Conservation (phyloP, 30 jellyfish, hydroid and myxozoan genomes). For the Aurelia aurita complex sp. Pacific region DNA sequence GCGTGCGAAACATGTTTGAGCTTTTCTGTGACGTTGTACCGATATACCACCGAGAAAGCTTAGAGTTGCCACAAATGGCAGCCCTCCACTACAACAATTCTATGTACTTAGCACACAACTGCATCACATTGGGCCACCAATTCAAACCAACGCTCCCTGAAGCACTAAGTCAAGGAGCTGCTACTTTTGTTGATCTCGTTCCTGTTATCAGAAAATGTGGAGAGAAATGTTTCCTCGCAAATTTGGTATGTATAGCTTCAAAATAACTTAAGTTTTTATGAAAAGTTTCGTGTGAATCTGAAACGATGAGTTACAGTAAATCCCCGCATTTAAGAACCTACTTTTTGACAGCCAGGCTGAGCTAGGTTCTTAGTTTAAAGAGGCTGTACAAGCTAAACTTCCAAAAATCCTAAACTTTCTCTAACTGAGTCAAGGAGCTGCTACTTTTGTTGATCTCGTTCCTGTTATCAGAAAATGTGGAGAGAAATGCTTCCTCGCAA, state of each 20-base stretch:
- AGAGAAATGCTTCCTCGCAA: constrained; percentile 76
- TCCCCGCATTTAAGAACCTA: no score
- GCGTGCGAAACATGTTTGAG: constrained; percentile 81
- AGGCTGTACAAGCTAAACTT: no score
- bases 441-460: constrained; percentile 91
- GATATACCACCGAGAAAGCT: constrained; percentile 78
- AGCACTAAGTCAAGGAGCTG: constrained; percentile 56
- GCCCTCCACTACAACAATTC: constrained; percentile 95
- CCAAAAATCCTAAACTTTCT: no score
- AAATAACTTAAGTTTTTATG: background rate
- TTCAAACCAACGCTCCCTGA: constrained; percentile 90
- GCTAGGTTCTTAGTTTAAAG: no score
- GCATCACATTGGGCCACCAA: constrained; percentile 97
- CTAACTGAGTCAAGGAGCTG: constrained; percentile 56
- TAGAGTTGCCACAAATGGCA: constrained; percentile 96
- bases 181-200: constrained; percentile 91
- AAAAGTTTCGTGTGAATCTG: no score
- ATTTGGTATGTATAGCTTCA: constrained; percentile 59
- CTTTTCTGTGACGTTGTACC: constrained; percentile 90
- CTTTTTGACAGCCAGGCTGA: no score
- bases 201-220: constrained; percentile 93
- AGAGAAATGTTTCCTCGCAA: constrained; percentile 75
- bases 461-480: constrained; percentile 93
- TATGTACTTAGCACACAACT: constrained; percentile 95
- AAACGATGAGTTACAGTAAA: no score